These are phyloP conservation scores for Raja brachyura DNA, from an alignment of 2,113 vertebrate genomes.

Conservation along the genomic window DNA sequence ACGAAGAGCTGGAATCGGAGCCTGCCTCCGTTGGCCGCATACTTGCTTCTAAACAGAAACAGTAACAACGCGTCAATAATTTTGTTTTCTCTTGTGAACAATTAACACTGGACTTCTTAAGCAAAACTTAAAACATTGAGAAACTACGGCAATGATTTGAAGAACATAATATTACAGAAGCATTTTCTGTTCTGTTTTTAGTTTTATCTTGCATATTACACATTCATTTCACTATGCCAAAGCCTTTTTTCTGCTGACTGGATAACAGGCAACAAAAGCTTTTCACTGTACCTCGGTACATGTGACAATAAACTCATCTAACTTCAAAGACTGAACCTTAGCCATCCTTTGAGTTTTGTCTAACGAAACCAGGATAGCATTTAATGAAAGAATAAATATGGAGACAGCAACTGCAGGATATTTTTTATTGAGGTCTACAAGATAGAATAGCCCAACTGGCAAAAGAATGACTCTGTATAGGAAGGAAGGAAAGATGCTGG, in stretches of 20 bases:
- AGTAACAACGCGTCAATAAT: neutral
- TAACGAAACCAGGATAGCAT: neutral
- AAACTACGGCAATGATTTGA: neutral
- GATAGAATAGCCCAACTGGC: neutral
- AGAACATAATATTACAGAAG: neutral
- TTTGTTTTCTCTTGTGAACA: neutral
- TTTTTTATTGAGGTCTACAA: neutral
- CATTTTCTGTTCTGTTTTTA: neutral
- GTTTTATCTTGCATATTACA: too few relatives aligned
- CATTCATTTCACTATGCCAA: neutral
- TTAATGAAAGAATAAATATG: neutral
- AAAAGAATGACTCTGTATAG: neutral
- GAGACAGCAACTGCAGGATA: neutral
- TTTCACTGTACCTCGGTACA: too few relatives aligned
- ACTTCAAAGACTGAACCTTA: neutral
- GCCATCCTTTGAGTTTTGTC: neutral
- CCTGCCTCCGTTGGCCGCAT: constrained; percentile 74
- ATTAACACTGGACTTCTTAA: neutral
- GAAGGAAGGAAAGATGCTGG: too few relatives aligned
- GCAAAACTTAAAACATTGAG: too few relatives aligned
- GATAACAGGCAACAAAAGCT: too few relatives aligned
- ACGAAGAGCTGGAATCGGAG: constrained; percentile 72
- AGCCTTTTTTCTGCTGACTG: neutral
- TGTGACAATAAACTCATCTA: too few relatives aligned
- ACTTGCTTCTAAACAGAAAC: constrained; percentile 63